These are phyloP conservation scores for Oreochromis spilurus DNA, from an alignment of 2,113 vertebrate species.

Conservation along the genomic window DNA sequence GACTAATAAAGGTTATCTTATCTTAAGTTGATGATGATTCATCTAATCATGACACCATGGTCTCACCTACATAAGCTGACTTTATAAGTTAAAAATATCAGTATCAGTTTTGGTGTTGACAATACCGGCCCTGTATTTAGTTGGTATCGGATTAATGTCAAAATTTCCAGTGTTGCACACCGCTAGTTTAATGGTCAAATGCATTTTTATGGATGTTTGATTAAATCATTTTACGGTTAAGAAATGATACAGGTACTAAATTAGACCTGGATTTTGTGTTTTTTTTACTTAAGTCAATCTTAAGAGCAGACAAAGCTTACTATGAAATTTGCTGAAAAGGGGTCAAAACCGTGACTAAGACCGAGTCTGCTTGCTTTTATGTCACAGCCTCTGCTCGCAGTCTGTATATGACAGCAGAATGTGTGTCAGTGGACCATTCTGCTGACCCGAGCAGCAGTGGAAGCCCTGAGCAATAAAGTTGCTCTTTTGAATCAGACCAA, in stretches of 20 bases:
- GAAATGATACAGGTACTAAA: neutral
- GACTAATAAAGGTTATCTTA: no score
- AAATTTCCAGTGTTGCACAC: neutral
- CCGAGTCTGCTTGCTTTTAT: neutral
- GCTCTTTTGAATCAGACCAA: conserved; percentile 16
- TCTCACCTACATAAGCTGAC: neutral
- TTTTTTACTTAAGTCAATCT: neutral
- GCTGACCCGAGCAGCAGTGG: conserved; percentile 14
- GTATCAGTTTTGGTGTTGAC: neutral
- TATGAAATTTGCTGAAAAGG: neutral
- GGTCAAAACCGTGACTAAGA: neutral
- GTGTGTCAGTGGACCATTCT: conserved; percentile 63
- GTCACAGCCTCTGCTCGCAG: neutral
- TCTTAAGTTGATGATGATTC: neutral
- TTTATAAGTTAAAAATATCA: neutral
- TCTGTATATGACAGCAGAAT: conserved; percentile 9
- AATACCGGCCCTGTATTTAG: neutral
- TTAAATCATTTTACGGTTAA: neutral
- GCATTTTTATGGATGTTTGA: neutral
- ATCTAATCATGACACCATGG: neutral
- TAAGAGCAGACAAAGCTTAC: neutral
- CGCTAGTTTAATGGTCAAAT: neutral
- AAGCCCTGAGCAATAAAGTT: conserved; percentile 11
- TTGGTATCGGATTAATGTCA: neutral
- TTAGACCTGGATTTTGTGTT: neutral